Percentiles rank a stretch among this genome's conserved stretches.
Evolutionary conservation across 2,888 invertebrate species (phyloP).

Genomic region (Nymphalis urticae): DNA sequence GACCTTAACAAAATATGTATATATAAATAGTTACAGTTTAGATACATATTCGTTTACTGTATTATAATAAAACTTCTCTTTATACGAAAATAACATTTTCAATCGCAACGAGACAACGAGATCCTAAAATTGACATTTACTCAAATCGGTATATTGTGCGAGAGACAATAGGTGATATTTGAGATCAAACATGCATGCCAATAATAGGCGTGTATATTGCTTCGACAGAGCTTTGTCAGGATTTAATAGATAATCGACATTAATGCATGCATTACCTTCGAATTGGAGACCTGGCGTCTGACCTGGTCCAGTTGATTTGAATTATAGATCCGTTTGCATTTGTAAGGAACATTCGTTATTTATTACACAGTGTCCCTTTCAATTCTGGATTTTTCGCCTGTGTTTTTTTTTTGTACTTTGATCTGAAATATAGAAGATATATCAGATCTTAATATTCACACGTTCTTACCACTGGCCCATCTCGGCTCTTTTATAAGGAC

Average conservation of each 20-base stretch:
- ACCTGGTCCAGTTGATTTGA: neutral
- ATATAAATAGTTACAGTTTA: too few species aligned
- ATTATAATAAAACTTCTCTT: too few species aligned
- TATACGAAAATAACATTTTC: neutral
- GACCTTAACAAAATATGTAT: too few species aligned
- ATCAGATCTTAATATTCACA: too few species aligned
- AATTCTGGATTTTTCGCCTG: too few species aligned
- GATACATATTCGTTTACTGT: too few species aligned
- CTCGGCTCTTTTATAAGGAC: too few species aligned
- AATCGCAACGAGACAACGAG: neutral
- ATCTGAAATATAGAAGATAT: too few species aligned
- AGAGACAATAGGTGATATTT: slow-evolving; percentile 4
- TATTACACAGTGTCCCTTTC: neutral
- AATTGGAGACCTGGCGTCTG: neutral
- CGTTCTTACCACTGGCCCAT: too few species aligned
- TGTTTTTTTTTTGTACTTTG: too few species aligned
- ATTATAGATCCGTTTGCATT: slow-evolving; percentile 1
- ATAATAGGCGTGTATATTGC: slow-evolving; percentile 6
- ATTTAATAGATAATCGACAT: slow-evolving; percentile 11
- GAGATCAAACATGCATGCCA: slow-evolving; percentile 5
- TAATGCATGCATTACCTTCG: slow-evolving; percentile 6
- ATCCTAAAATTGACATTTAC: neutral
- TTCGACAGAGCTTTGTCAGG: slow-evolving; percentile 5
- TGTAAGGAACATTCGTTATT: neutral
- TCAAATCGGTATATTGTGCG: neutral